Conservation (phyloP, 37 sponge, comb jelly and placozoan species). For the Beroe ovata region DNA sequence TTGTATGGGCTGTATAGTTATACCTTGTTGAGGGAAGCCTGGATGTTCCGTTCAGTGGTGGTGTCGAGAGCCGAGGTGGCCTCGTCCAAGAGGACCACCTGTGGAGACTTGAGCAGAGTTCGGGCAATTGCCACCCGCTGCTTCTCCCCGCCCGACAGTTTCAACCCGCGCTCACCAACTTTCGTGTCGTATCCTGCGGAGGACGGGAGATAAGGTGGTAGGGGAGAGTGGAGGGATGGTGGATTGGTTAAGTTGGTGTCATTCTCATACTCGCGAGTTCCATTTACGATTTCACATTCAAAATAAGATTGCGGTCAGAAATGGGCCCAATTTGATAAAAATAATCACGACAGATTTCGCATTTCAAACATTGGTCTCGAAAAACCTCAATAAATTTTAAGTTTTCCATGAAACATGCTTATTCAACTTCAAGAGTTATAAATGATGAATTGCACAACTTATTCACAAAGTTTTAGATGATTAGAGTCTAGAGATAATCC, state of each 20-base stretch:
- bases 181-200: conserved; percentile 77
- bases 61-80: conserved; percentile 99
- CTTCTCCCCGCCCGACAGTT: conserved; percentile 98
- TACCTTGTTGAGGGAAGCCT: conserved; percentile 75
- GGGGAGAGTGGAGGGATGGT: not conserved
- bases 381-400: no score
- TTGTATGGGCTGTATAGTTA: no score
- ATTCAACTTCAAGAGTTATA: no score
- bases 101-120: conserved; percentile 93
- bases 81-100: conserved; percentile 91
- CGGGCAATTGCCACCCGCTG: conserved; percentile 97
- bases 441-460: no score
- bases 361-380: no score
- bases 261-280: not conserved
- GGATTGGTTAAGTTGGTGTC: not conserved
- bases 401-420: no score
- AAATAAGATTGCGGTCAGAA: no score
- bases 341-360: no score
- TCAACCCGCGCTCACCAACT: conserved; percentile 97
- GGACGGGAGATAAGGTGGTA: no score
- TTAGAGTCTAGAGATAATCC: no score
- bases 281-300: not conserved
- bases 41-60: conserved; percentile 92
- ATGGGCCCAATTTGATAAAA: no score
- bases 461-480: no score